These are phyloP conservation scores for Calliopsis andreniformis DNA, from an alignment of 1,140 invertebrate genomes.

Conservation along the genomic window DNA sequence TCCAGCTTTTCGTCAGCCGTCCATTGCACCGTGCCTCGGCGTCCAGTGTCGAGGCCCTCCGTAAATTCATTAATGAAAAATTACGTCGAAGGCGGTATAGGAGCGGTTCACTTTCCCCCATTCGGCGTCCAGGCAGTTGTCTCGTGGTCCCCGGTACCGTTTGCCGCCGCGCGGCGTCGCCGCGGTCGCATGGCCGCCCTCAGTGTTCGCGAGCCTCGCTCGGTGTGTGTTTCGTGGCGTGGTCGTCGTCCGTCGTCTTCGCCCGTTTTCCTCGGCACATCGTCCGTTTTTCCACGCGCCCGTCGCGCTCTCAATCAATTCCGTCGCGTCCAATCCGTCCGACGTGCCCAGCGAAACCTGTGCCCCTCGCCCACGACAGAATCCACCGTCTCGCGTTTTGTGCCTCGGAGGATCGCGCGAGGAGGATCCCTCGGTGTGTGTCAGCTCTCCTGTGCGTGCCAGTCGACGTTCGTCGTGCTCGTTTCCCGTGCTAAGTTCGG, in stretches of 20 bases:
- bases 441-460: conserved; percentile 53
- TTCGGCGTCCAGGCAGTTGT: conserved; percentile 19
- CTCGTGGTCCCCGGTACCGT: conserved; percentile 40
- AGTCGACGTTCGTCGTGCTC: conserved; percentile 36
- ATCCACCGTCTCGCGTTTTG: conserved; percentile 18
- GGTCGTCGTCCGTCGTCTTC: conserved; percentile 27
- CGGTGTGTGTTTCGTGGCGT: conserved; percentile 72
- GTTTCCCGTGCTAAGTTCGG: conserved; percentile 24
- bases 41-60: not conserved
- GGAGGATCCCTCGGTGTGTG: conserved; percentile 45
- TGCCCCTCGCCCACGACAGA: too few species aligned
- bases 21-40: too few species aligned
- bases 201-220: conserved; percentile 78
- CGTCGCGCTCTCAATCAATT: conserved; percentile 57
- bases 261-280: conserved; percentile 1
- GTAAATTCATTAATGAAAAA: conserved; percentile 58
- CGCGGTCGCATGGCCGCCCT: conserved; percentile 75
- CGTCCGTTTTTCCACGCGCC: conserved; percentile 41
- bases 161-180: conserved; percentile 66
- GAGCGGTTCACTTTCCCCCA: conserved; percentile 31
- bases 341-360: conserved; percentile 19
- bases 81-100: conserved; percentile 60
- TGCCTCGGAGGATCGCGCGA: conserved; percentile 8
- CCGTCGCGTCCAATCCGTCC: conserved; percentile 70
- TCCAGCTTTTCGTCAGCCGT: too few species aligned